A percentile compares a stretch with the other conserved stretches of the same genome.
phyloP scores from a whole-genome alignment of 1,140 invertebrate species.

The Dufourea novaeangliae region DNA sequence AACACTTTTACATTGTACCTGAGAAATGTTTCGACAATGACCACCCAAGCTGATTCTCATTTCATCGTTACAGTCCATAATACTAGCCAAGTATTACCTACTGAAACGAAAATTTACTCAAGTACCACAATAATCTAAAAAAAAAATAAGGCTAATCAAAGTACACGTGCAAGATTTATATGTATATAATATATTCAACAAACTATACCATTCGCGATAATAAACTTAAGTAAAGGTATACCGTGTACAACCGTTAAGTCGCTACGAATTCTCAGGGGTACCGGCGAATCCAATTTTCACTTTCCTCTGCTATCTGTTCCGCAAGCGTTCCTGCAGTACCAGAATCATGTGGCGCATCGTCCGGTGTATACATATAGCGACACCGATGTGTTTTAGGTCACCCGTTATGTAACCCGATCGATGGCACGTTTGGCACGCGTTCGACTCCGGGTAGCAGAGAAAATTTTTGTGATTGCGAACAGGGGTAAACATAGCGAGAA shows the following conservation, averaged over 20 bases:
- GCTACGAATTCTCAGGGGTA: background rate
- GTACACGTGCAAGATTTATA: background rate
- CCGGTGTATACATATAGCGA: background rate
- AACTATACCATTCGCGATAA: background rate
- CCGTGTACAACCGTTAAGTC: too few species aligned
- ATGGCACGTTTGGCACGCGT: constrained; percentile 55
- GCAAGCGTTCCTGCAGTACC: constrained; percentile 27
- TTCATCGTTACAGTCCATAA: background rate
- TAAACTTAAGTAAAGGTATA: too few species aligned
- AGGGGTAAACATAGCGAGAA: constrained; percentile 41
- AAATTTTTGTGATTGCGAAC: constrained; percentile 39
- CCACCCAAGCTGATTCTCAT: background rate
- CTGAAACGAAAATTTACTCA: background rate
- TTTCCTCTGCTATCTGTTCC: background rate
- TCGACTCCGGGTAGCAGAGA: constrained; percentile 24
- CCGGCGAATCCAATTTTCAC: constrained; percentile 10
- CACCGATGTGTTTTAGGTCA: constrained; percentile 39
- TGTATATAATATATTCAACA: too few species aligned
- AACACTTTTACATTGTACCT: too few species aligned
- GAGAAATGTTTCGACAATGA: too few species aligned
- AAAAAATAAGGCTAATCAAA: background rate
- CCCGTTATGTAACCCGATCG: constrained; percentile 56
- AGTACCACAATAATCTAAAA: background rate
- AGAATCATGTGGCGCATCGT: constrained; percentile 17
- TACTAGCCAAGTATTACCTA: too few species aligned